Conservation (phyloP, 92 coral and sea anemone genomes). For the Pocillopora grandis region DNA sequence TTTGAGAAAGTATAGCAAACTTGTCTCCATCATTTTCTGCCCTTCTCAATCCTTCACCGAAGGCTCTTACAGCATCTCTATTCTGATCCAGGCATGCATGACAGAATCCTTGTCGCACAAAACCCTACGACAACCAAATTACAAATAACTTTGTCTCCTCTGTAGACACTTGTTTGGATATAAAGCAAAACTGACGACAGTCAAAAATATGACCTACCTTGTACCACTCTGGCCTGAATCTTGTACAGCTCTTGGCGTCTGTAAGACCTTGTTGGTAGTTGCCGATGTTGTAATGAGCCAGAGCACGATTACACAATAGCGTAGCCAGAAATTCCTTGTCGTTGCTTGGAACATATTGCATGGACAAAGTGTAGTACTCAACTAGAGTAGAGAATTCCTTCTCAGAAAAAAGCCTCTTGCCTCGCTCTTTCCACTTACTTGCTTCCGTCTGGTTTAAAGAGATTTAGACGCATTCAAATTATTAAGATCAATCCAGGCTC, state of each 20-base stretch:
- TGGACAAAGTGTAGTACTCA: conserved; percentile 66
- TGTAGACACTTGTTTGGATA: neutral
- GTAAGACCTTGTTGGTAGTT: conserved; percentile 45
- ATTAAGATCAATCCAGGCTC: neutral
- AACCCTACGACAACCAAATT: conserved; percentile 38
- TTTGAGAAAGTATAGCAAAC: conserved; percentile 52
- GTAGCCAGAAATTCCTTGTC: conserved; percentile 59
- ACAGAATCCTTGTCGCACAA: conserved; percentile 64
- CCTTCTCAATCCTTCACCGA: conserved; percentile 59
- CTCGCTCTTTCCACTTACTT: conserved; percentile 68
- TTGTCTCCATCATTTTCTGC: conserved; percentile 59
- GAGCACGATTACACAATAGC: conserved; percentile 67
- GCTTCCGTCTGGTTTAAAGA: conserved; percentile 54
- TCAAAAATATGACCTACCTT: conserved; percentile 39
- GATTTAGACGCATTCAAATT: neutral
- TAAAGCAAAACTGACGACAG: neutral
- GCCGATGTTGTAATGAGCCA: conserved; percentile 51
- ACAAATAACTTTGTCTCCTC: neutral
- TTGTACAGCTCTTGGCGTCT: conserved; percentile 66
- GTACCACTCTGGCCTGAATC: conserved; percentile 67
- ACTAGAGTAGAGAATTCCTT: conserved; percentile 39
- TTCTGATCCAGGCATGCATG: conserved; percentile 57
- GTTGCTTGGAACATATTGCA: conserved; percentile 55
- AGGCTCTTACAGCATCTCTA: conserved; percentile 63
- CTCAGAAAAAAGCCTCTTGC: conserved; percentile 60